Percentiles rank a stretch among this genome's conserved stretches.
phyloP scores from a whole-genome alignment of 2,113 vertebrate genomes.

The Elanus axillaris region DNA sequence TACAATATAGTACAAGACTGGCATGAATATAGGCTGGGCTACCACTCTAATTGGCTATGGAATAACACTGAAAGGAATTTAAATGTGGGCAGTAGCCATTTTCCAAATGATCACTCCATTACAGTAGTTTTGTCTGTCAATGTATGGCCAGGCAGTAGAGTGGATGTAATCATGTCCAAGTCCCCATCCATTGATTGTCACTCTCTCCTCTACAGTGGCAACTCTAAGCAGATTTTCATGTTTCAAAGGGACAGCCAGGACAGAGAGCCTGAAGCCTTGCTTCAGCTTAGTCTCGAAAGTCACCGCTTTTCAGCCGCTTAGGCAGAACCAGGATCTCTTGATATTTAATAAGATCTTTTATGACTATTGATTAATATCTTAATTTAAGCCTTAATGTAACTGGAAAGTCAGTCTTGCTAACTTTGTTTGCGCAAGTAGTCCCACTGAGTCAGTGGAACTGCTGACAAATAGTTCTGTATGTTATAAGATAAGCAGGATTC shows the following conservation, averaged over 20 bases:
- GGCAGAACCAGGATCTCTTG: neutral
- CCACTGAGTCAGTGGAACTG: neutral
- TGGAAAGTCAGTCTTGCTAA: neutral
- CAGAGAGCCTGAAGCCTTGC: neutral
- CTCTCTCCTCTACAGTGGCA: conserved; percentile 23
- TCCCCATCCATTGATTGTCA: conserved; percentile 56
- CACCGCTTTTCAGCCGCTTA: neutral
- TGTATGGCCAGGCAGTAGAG: conserved; percentile 49
- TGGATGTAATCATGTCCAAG: conserved; percentile 52
- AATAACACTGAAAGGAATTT: conserved; percentile 61
- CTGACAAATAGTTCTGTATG: neutral
- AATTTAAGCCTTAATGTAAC: neutral
- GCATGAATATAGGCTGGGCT: conserved; percentile 66
- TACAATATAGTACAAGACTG: conserved; percentile 66
- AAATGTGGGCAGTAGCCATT: conserved; percentile 54
- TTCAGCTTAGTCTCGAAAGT: neutral
- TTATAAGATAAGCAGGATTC: neutral
- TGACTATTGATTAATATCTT: neutral
- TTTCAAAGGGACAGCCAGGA: conserved; percentile 19
- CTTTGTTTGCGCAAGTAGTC: neutral
- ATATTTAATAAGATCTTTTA: neutral
- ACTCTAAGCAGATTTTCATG: conserved; percentile 10
- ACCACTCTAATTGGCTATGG: conserved; percentile 62
- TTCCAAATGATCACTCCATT: conserved; percentile 62
- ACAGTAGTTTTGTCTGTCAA: conserved; percentile 55